Evolutionary conservation across 2,113 vertebrate genomes (phyloP), one percentile per base, ranked within the genome.

Genomic region (Leucoraja erinaceus): DNA sequence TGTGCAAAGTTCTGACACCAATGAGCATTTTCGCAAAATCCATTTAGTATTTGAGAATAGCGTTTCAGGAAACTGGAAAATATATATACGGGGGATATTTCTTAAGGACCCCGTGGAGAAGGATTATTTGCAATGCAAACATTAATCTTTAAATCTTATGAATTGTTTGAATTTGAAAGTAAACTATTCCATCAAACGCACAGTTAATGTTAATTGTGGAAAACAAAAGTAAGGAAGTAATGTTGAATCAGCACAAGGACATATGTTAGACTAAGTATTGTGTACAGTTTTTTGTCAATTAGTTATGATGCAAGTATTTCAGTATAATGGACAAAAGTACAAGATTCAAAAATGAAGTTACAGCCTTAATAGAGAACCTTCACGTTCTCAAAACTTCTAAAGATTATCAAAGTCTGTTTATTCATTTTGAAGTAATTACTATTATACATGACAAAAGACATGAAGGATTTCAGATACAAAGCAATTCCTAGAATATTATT

Each of bases 101-200:
- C 56, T 86, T 88, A 61, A 88, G 83, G 59, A 18, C 59, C 59
- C 83, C 59, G 31, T 18, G 7, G 59, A 18, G 59, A 31, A 66
- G 83, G 83, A 63, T 88, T 63, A 88, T 88, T 88, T 88, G 83
- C 59, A 88, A 63, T 66, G 18, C 83, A 63, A 83, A 66, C n/a
- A 88, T 31, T 88, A 59, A 18, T 63, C 25, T 28, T 88, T 59
- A 61, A 86, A 56, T 28, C 4, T 61, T 61, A 63, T 12, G 83
- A 33, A 66, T 88, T 88, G 61, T 61, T 88, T 88, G 25, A n/a
- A 16, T 66, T 88, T 86, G 63, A 63, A 86, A 86, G 12, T 86
- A 86, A 88, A 88, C 31, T 25, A 86, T 63, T 63, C 59, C 83
- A 63, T 86, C 8, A 86, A 86, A 63, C 28, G 63, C 63, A 61